These are phyloP conservation scores for Sitodiplosis mosellana DNA, from an alignment of 1,140 invertebrate species.

Conservation along the genomic window DNA sequence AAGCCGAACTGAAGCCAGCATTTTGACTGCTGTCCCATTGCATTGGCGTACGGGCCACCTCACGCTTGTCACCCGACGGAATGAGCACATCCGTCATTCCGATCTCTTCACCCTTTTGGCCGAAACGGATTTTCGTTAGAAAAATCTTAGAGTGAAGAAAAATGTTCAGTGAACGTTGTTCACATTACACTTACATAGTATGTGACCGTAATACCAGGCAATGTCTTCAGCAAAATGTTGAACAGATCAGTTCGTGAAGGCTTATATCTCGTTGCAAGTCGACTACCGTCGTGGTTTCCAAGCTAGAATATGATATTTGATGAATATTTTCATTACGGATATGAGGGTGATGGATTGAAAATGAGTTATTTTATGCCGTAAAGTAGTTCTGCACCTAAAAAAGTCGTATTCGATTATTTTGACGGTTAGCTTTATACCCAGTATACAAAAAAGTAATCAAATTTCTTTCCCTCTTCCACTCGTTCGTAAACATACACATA, in stretches of 20 bases:
- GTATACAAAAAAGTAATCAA: too few species aligned
- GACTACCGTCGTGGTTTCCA: conserved; percentile 42
- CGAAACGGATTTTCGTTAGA: too few species aligned
- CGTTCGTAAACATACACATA: too few species aligned
- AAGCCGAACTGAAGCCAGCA: conserved; percentile 39
- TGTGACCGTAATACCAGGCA: conserved; percentile 52
- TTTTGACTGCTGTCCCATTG: conserved; percentile 37
- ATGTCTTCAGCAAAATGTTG: conserved; percentile 42
- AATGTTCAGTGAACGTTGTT: too few species aligned
- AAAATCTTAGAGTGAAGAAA: background rate
- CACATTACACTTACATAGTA: conserved; percentile 39
- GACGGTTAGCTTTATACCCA: too few species aligned
- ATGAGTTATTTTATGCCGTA: too few species aligned
- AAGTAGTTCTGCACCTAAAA: too few species aligned
- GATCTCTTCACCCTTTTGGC: conserved; percentile 55
- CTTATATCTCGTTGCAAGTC: conserved; percentile 38
- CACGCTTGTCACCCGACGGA: conserved; percentile 23
- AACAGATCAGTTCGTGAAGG: conserved; percentile 37
- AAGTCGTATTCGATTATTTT: too few species aligned
- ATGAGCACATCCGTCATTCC: conserved; percentile 37
- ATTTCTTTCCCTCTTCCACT: too few species aligned
- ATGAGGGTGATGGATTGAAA: too few species aligned
- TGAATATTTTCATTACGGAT: too few species aligned
- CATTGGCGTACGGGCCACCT: conserved; percentile 43
- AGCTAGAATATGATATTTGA: conserved; percentile 32